Percentiles rank a stretch among this genome's conserved stretches.
Evolutionary conservation across 2,797 vertebrate genomes (phyloP).

Genomic region (Spinus olivaceus): DNA sequence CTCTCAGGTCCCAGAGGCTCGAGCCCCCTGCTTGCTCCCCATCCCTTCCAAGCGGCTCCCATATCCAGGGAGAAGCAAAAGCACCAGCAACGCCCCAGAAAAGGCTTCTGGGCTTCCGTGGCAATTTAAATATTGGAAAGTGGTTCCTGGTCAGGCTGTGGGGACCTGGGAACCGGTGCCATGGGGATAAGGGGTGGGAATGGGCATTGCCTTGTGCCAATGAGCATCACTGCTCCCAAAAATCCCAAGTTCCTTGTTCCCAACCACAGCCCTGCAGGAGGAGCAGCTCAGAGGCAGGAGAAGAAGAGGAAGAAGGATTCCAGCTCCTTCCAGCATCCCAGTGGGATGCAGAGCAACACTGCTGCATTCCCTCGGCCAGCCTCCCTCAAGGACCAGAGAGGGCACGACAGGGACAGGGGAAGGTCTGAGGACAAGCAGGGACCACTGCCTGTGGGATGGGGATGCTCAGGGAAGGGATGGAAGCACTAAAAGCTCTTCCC

Average conservation of each 20-base stretch:
- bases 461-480: neutral
- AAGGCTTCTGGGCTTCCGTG: neutral
- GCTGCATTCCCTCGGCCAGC: accelerated
- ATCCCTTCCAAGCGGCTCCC: accelerated
- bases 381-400: neutral
- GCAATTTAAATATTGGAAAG: neutral
- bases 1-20: neutral
- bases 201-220: neutral
- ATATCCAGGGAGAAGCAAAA: accelerated
- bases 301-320: neutral
- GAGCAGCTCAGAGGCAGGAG: accelerated
- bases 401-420: neutral
- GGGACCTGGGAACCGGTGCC: neutral
- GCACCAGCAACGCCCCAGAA: neutral
- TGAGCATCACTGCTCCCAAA: neutral
- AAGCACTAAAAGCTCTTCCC: neutral
- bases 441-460: neutral
- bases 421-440: neutral
- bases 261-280: accelerated
- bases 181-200: too few species aligned
- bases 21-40: neutral
- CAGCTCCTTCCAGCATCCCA: neutral
- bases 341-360: accelerated
- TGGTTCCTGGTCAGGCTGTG: neutral
- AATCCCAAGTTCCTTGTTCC: accelerated